Conservation (phyloP, 2,113 vertebrate genomes). For the Marcusenius ussheri region DNA sequence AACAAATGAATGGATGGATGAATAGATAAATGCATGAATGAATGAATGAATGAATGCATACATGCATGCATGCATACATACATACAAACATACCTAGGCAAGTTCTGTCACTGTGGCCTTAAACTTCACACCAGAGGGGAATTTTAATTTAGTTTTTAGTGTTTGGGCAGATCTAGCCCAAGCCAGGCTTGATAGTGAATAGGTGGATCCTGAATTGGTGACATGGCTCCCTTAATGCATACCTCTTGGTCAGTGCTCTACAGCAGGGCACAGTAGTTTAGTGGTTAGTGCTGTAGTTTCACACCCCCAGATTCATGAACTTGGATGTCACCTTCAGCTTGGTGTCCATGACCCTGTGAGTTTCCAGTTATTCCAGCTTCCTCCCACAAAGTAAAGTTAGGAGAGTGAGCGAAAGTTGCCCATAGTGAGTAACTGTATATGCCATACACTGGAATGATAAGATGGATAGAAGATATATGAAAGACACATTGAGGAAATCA, state of each 20-base stretch:
- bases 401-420: not conserved
- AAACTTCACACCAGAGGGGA: not conserved
- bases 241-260: constrained; percentile 32
- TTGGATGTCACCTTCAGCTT: not conserved
- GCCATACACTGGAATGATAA: not conserved
- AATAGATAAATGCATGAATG: no score
- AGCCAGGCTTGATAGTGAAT: constrained; percentile 42
- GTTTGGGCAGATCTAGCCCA: not conserved
- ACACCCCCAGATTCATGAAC: not conserved
- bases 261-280: not conserved
- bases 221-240: constrained; percentile 62
- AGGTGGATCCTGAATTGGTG: constrained; percentile 38
- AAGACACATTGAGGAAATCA: not conserved
- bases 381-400: not conserved
- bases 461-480: not conserved
- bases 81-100: not conserved
- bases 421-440: not conserved
- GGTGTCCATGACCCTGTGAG: not conserved
- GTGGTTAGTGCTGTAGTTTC: not conserved
- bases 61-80: no score
- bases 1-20: no score
- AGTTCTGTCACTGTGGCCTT: not conserved
- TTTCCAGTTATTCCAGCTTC: not conserved
- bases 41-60: no score
- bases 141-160: not conserved